Percentiles rank a stretch among this genome's conserved stretches.
phyloP scores from a whole-genome alignment of 2,888 invertebrate genomes.

The Oxyteleia sp. region DNA sequence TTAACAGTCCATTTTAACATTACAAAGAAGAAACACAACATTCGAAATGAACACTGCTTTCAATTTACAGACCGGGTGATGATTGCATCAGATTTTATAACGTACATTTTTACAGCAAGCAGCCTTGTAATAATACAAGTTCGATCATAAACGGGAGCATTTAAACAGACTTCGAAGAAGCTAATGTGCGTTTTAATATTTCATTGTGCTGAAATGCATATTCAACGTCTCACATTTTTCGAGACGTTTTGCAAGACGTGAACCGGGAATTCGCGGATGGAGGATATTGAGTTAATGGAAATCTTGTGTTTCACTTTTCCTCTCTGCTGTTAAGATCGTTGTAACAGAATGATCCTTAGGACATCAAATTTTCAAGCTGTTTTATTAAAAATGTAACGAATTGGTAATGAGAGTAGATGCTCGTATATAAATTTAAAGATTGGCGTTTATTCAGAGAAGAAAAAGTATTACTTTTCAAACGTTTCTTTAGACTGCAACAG shows the following conservation, averaged over 20 bases:
- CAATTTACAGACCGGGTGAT: too few relatives aligned
- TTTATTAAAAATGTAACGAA: conserved; percentile 27
- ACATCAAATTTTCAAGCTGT: conserved; percentile 32
- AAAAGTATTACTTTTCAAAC: neutral
- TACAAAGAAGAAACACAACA: too few relatives aligned
- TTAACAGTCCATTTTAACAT: too few relatives aligned
- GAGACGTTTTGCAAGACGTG: conserved; percentile 35
- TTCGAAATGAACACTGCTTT: too few relatives aligned
- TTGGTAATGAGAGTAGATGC: conserved; percentile 11
- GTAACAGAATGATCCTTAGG: conserved; percentile 26
- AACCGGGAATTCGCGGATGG: conserved; percentile 39
- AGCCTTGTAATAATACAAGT: conserved; percentile 13
- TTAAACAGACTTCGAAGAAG: conserved; percentile 30
- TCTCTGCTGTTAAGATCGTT: conserved; percentile 6
- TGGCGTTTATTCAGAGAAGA: neutral
- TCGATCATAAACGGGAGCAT: conserved; percentile 17
- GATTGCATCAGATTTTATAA: too few relatives aligned
- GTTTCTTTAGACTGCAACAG: neutral
- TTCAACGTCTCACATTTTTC: conserved; percentile 58
- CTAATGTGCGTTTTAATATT: conserved; percentile 56
- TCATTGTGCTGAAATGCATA: conserved; percentile 45
- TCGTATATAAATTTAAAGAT: neutral
- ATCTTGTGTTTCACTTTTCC: conserved; percentile 55
- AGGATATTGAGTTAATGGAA: conserved; percentile 61
- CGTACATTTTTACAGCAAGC: conserved; percentile 6